Evolutionary conservation across 2,888 invertebrate species (phyloP), one percentile per base, ranked within the genome.

Genomic region (Drosophila fulvimacula): DNA sequence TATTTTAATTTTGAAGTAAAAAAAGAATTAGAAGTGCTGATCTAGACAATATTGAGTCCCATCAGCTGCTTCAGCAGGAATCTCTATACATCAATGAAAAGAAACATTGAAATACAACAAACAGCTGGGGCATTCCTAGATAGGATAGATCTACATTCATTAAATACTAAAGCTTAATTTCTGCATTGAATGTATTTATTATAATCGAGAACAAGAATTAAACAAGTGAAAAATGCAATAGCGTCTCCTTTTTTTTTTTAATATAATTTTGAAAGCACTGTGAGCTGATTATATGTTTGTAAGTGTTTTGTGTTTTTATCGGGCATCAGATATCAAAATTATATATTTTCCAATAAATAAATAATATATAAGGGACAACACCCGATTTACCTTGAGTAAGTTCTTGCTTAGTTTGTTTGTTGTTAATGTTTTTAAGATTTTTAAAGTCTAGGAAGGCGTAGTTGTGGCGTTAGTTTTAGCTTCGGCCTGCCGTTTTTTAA

Each of bases 401-500:
- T 44, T 57, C 46, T 46, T 79, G 60, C 51, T 66, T 53, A 64
- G 55, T 42, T 41, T 11, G 11, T 44, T 66, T 56, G 41, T 68
- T 56, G 5, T 21, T 24, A 19, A 58, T 57, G 21, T 11, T 49
- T 17, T 34, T 34, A 34, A 27, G 24, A 41, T 21, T n/a, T 56
- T n/a, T n/a, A n/a, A n/a, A n/a, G 24, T 51, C 68, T 84, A 88
- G 17, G 83, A 74, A 52, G 79, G 70, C 15, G 72, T 49, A 58
- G 64, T 68, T 32, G 70, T 57, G 32, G 81, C 49, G 42, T 53
- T 74, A 13, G 69, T 79, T 68, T 93, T 93, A 90, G 95, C 95
- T 42, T 95, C 95, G 41, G 96, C 95, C 93, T 97, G 96, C 77
- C 97, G 95, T 90, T 96, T 95, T 92, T 98, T 98, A 4, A 99